Conservation (phyloP, 30 jellyfish, hydroid and myxozoan genomes). For the Catostylus mosaicus region DNA sequence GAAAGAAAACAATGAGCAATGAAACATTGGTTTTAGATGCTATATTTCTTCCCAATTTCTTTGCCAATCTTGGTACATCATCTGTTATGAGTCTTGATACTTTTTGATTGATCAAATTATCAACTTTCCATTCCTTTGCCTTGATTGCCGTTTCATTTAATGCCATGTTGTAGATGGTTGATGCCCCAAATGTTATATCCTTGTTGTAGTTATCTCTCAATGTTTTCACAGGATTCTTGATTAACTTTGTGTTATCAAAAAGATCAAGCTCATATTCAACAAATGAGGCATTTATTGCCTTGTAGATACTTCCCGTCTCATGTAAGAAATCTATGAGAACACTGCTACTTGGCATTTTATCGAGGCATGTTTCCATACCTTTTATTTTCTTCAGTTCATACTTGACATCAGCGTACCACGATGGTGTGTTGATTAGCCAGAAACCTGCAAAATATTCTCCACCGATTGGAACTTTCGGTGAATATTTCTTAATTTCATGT, state of each 20-base stretch:
- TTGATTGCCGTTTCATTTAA: conserved; percentile 28
- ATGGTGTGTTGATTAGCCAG: conserved; percentile 14
- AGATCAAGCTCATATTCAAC: conserved; percentile 51
- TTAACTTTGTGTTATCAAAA: conserved; percentile 23
- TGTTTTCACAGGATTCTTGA: conserved; percentile 28
- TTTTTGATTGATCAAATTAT: conserved; percentile 21
- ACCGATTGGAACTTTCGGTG: conserved; percentile 78
- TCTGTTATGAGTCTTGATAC: conserved; percentile 79
- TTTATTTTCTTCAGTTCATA: conserved; percentile 23
- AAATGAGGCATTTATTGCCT: conserved; percentile 69
- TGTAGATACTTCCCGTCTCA: conserved; percentile 62
- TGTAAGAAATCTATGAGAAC: conserved; percentile 30
- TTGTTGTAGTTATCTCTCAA: conserved; percentile 64
- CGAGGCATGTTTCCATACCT: conserved; percentile 53
- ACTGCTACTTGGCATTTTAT: conserved; percentile 39
- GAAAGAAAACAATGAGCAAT: not conserved
- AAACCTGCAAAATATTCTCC: conserved; percentile 3
- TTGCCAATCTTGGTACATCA: conserved; percentile 74
- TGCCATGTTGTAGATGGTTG: conserved; percentile 73
- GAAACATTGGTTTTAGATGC: not conserved
- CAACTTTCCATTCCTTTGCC: conserved; percentile 16
- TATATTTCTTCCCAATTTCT: conserved; percentile 32
- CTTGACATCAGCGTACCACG: not conserved
- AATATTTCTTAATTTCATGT: conserved; percentile 49
- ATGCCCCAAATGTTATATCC: conserved; percentile 67